Conservation (phyloP, 2,113 vertebrate species). For the Barnardius zonarius region DNA sequence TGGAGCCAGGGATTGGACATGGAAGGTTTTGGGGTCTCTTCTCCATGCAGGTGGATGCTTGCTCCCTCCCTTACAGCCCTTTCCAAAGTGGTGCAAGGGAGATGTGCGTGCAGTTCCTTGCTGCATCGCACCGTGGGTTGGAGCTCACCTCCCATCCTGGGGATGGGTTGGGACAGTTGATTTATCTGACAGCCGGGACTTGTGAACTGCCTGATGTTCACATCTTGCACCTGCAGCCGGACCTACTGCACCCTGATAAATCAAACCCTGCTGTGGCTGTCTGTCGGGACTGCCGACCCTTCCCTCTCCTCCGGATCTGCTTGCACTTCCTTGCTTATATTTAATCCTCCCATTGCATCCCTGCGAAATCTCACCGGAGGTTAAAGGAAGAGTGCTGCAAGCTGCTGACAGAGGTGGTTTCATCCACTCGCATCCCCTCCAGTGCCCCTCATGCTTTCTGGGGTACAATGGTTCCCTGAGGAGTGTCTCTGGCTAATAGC, state of each 20-base stretch:
- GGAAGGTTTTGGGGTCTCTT: neutral
- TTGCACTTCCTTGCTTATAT: conserved; percentile 10
- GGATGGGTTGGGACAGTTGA: neutral
- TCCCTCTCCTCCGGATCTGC: neutral
- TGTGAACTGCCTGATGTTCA: neutral
- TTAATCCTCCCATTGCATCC: neutral
- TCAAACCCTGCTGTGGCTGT: neutral
- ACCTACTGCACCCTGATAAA: neutral
- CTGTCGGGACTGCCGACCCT: neutral
- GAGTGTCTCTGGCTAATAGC: neutral
- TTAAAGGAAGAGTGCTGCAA: neutral
- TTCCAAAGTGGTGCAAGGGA: neutral
- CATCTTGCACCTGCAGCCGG: neutral
- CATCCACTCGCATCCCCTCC: neutral
- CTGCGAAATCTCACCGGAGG: neutral
- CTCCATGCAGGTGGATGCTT: neutral
- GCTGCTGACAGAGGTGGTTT: neutral
- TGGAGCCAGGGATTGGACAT: neutral
- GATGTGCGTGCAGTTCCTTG: neutral
- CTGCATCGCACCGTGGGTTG: neutral
- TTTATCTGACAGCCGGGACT: neutral
- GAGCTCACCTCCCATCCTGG: neutral
- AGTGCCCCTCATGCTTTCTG: neutral
- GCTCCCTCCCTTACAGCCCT: neutral
- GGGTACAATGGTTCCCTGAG: neutral